Evolutionary conservation across 2,888 invertebrate species (phyloP).

Genomic region (Pandemis heparana): DNA sequence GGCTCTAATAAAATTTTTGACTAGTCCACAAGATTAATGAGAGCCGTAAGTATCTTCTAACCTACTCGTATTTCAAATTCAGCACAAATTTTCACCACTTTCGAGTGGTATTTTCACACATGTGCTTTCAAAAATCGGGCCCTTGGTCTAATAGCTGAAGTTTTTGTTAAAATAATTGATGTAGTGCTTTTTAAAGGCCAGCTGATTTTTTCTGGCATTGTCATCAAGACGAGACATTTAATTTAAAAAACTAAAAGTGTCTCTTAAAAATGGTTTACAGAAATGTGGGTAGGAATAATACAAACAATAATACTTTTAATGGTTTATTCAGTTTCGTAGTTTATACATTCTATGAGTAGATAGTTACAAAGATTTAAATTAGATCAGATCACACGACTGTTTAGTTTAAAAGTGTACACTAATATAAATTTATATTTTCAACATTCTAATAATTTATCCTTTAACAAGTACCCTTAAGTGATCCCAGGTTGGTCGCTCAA

Average conservation of each 20-base stretch:
- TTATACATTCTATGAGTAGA: slow-evolving; percentile 82
- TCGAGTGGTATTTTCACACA: too few relatives aligned
- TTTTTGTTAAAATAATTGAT: too few relatives aligned
- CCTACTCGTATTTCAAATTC: too few relatives aligned
- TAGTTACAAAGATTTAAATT: slow-evolving; percentile 76
- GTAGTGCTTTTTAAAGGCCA: too few relatives aligned
- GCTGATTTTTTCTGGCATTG: too few relatives aligned
- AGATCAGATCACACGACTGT: slow-evolving; percentile 85
- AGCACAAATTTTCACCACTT: too few relatives aligned
- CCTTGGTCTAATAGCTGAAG: too few relatives aligned
- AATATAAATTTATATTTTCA: slow-evolving; percentile 77
- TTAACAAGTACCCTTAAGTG: slow-evolving; percentile 81
- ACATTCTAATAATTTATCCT: slow-evolving; percentile 82
- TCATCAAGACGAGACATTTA: too few relatives aligned
- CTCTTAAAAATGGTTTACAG: neutral
- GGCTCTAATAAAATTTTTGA: too few relatives aligned
- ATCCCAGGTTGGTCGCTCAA: slow-evolving; percentile 76
- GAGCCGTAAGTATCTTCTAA: too few relatives aligned
- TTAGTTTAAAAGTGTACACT: slow-evolving; percentile 79
- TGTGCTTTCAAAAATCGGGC: too few relatives aligned
- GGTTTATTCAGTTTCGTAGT: slow-evolving; percentile 82
- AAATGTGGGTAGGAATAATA: slow-evolving; percentile 59
- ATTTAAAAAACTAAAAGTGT: neutral
- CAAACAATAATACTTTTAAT: slow-evolving; percentile 76
- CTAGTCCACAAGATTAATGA: too few relatives aligned